A percentile compares a stretch with the other conserved stretches of the same genome.
phyloP scores from a whole-genome alignment of 2,113 vertebrate species.

The Terrapene triunguis region DNA sequence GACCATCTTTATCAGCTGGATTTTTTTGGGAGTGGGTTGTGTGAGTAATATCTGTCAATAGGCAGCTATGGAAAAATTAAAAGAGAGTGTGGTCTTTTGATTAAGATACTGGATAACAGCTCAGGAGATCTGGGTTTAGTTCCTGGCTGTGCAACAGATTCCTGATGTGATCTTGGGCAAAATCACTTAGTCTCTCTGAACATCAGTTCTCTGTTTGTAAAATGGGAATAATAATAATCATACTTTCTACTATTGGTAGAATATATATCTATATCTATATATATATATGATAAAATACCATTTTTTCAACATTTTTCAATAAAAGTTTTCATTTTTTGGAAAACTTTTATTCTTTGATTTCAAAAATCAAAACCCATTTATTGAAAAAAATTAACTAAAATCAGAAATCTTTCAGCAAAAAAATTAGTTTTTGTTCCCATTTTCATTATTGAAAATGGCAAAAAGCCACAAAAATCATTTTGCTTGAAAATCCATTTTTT shows the following conservation, averaged over 20 bases:
- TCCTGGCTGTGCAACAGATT: not conserved
- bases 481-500: not conserved
- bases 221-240: not conserved
- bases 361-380: not conserved
- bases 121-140: not conserved
- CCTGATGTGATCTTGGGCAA: not conserved
- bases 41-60: fast-evolving
- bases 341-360: not conserved
- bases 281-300: not conserved
- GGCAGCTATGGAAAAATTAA: not conserved
- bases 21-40: not conserved
- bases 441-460: not conserved
- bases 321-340: not conserved
- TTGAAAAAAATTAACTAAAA: not conserved
- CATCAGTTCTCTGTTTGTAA: not conserved
- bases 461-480: not conserved
- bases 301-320: not conserved
- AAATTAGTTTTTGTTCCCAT: not conserved
- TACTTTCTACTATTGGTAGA: not conserved
- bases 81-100: not conserved
- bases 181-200: not conserved
- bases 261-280: too few species aligned
- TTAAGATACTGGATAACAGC: not conserved
- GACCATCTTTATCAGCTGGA: not conserved
- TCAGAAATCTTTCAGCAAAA: not conserved